A percentile compares a stretch with the other conserved stretches of the same genome.
Evolutionary conservation across 2,797 vertebrate genomes (phyloP).

Genomic region (Pseudochirops corinnae): DNA sequence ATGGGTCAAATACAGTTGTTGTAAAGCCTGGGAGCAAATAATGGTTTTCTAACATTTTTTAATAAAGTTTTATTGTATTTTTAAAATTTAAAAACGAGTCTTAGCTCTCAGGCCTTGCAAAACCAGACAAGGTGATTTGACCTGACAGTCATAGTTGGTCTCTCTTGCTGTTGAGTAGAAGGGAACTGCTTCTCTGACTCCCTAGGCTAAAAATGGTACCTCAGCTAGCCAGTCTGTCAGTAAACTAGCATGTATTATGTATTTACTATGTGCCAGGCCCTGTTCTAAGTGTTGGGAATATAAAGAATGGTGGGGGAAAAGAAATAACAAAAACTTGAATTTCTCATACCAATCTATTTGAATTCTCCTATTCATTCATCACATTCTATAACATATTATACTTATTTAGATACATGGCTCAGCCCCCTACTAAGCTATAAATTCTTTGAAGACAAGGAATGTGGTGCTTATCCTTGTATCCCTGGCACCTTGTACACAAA

Average conservation of each 20-base stretch:
- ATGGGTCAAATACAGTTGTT: not conserved
- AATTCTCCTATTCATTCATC: not conserved
- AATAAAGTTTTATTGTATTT: not conserved
- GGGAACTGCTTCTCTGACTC: not conserved
- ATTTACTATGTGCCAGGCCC: not conserved
- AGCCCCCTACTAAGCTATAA: not conserved
- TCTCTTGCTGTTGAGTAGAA: not conserved
- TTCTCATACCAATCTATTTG: not conserved
- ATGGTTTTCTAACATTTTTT: not conserved
- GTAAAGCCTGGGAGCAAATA: not conserved
- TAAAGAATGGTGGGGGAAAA: not conserved
- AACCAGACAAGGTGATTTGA: not conserved
- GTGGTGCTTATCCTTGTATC: not conserved
- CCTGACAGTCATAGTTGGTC: not conserved
- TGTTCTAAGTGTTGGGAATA: not conserved
- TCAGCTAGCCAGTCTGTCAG: not conserved
- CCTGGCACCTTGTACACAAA: not conserved
- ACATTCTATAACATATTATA: not conserved
- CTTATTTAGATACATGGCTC: not conserved
- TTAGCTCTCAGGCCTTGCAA: not conserved
- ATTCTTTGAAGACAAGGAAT: not conserved
- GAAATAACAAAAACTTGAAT: not conserved
- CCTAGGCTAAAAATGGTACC: not conserved
- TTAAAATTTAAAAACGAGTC: not conserved
- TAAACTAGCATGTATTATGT: not conserved